phyloP scores from a whole-genome alignment of 2,888 invertebrate species.

The Leptinotarsa rubiginosa region DNA sequence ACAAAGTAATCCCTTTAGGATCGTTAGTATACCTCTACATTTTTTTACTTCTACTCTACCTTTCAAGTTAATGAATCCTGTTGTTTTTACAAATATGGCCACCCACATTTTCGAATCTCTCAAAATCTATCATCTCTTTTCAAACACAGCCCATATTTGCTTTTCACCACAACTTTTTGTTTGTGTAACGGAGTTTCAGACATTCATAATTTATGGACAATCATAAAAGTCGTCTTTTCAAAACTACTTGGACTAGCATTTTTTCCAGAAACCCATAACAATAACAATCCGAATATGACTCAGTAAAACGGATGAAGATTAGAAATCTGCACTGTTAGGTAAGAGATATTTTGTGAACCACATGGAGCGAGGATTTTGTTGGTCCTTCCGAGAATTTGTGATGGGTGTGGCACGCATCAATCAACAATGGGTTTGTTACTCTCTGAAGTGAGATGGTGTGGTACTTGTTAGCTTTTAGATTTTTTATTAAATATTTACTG shows the following conservation, averaged over 20 bases:
- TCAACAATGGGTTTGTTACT: conserved; percentile 21
- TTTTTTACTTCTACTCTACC: no score
- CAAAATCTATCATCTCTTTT: background rate
- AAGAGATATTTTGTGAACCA: conserved; percentile 34
- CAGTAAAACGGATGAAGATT: conserved; percentile 28
- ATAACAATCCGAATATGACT: conserved; percentile 30
- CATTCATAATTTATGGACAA: conserved; percentile 29
- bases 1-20: no score
- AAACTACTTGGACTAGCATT: conserved; percentile 35
- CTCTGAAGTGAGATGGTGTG: conserved; percentile 11
- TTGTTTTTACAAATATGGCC: conserved; percentile 6
- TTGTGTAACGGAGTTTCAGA: conserved; percentile 33
- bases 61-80: no score
- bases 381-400: conserved; percentile 36
- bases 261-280: conserved; percentile 39
- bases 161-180: conserved; percentile 26
- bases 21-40: no score
- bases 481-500: conserved; percentile 10
- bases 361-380: conserved; percentile 31
- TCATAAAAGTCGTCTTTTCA: conserved; percentile 32
- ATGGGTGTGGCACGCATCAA: conserved; percentile 27
- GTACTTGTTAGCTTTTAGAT: conserved; percentile 10
- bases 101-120: conserved; percentile 13
- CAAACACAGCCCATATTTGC: conserved; percentile 22
- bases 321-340: conserved; percentile 36